phyloP scores from a whole-genome alignment of 2,113 vertebrate genomes.

The Odocoileus virginianus region DNA sequence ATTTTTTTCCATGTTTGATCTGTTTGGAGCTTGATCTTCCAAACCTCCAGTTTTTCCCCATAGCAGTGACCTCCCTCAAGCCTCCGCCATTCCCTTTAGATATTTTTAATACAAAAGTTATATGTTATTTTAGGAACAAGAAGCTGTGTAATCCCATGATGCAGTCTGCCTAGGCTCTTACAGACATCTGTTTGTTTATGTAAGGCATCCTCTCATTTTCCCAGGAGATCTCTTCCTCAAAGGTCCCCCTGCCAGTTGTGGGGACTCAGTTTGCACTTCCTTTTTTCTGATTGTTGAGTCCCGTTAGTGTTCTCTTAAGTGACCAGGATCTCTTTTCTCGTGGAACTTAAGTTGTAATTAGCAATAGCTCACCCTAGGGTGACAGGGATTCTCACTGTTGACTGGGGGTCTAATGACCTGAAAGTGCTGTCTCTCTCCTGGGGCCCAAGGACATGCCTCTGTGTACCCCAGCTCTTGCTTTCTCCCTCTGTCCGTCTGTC shows the following conservation, averaged over 20 bases:
- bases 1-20: not conserved
- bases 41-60: not conserved
- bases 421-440: not conserved
- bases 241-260: not conserved
- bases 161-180: not conserved
- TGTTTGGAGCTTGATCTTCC: not conserved
- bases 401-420: not conserved
- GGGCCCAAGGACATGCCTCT: not conserved
- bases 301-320: accelerated
- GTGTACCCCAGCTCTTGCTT: not conserved
- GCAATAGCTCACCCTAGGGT: accelerated
- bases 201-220: not conserved
- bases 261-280: not conserved
- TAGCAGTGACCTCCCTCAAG: not conserved
- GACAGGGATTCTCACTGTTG: not conserved
- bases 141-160: not conserved
- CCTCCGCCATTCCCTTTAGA: not conserved
- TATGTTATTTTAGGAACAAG: not conserved
- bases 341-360: not conserved
- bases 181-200: not conserved
- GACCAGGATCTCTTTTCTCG: not conserved
- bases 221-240: not conserved
- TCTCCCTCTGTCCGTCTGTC: not conserved
- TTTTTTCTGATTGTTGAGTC: not conserved
- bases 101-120: not conserved